These are phyloP conservation scores for Drosophila simulans DNA, from an alignment of 1,140 invertebrate species.

Conservation along the genomic window DNA sequence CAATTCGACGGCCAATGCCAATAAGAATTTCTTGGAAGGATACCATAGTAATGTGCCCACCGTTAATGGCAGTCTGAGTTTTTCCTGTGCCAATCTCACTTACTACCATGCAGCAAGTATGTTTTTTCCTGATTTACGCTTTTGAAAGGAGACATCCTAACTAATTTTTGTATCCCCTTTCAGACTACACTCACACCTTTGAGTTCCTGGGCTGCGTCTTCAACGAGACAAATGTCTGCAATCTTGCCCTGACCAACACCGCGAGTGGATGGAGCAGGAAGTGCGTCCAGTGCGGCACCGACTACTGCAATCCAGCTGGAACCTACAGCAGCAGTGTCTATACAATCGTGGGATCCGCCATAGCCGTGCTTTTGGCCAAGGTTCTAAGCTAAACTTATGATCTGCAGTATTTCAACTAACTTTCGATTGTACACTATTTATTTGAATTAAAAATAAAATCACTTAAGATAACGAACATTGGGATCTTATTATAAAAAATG, in stretches of 20 bases:
- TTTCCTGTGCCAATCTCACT: slow-evolving; percentile 44
- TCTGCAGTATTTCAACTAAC: neutral
- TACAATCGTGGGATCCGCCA: slow-evolving; percentile 43
- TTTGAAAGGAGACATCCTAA: too few species aligned
- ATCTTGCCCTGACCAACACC: slow-evolving; percentile 10
- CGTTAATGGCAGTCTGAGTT: slow-evolving; percentile 7
- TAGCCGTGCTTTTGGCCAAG: slow-evolving; percentile 51
- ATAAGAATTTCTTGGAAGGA: slow-evolving; percentile 1
- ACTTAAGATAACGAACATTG: neutral
- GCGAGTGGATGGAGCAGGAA: neutral
- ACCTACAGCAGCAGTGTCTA: slow-evolving; percentile 54
- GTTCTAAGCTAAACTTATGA: slow-evolving; percentile 5
- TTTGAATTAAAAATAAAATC: neutral
- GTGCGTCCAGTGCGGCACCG: slow-evolving; percentile 18
- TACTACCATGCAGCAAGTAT: slow-evolving; percentile 21
- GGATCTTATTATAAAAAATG: neutral
- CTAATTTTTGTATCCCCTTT: neutral
- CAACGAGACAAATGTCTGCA: slow-evolving; percentile 19
- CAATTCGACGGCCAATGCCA: slow-evolving; percentile 49
- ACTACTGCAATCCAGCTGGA: slow-evolving; percentile 57
- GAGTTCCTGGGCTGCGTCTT: slow-evolving; percentile 50
- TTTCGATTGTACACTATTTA: slow-evolving; percentile 14
- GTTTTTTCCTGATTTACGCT: neutral
- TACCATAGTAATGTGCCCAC: slow-evolving; percentile 34
- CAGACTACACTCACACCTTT: slow-evolving; percentile 8